These are phyloP conservation scores for Hylyphantes graminicola DNA, from an alignment of 1,140 invertebrate species.

Conservation along the genomic window DNA sequence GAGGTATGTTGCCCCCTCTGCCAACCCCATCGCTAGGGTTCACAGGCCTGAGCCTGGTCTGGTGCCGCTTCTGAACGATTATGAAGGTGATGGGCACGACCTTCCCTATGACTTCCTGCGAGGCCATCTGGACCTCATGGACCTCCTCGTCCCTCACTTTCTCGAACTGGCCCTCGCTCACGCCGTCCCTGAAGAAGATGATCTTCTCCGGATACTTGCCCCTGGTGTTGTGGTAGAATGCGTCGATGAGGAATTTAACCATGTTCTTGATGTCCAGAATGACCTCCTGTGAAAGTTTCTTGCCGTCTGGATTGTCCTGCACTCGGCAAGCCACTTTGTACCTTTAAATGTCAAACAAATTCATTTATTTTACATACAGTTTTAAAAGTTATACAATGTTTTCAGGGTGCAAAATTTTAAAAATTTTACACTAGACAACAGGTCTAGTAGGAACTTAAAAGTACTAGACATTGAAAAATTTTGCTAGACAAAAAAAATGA, in stretches of 20 bases:
- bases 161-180: slow-evolving; percentile 69
- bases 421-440: no score
- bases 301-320: slow-evolving; percentile 43
- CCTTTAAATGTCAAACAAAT: not conserved
- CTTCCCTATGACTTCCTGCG: slow-evolving; percentile 7
- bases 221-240: slow-evolving; percentile 40
- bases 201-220: slow-evolving; percentile 65
- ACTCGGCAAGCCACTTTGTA: slow-evolving; percentile 52
- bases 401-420: no score
- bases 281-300: slow-evolving; percentile 43
- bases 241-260: slow-evolving; percentile 61
- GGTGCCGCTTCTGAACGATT: slow-evolving; percentile 63
- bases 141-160: slow-evolving; percentile 64
- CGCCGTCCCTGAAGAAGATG: slow-evolving; percentile 70
- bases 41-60: slow-evolving; percentile 53
- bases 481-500: no score
- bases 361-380: no score
- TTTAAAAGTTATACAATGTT: no score
- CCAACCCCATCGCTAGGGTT: slow-evolving; percentile 63
- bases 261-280: slow-evolving; percentile 76
- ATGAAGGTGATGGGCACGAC: slow-evolving; percentile 62
- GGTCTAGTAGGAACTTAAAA: no score
- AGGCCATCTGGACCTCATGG: slow-evolving; percentile 53
- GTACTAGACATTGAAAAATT: no score
- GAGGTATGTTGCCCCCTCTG: slow-evolving; percentile 76